Evolutionary conservation across 2,113 vertebrate species (phyloP), one percentile per base, ranked within the genome.

Genomic region (Phrynocephalus versicolor): DNA sequence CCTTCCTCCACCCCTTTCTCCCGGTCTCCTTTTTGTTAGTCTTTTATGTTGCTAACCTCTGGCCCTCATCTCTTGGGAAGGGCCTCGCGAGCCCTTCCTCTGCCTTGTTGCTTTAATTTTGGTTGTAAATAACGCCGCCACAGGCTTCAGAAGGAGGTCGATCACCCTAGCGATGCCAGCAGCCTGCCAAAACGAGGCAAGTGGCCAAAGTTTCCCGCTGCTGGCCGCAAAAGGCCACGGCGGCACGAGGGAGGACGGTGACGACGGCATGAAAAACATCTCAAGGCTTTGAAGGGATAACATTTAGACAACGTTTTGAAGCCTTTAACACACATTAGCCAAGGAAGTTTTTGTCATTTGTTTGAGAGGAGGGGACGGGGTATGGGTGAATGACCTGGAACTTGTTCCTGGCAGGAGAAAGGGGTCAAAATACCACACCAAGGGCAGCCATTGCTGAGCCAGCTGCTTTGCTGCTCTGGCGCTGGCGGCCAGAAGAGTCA

Each of bases 151-250:
- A 10, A 76, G 37, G 79, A 87, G 90, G 92, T 83, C 82, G 79
- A 87, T 83, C 2, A 6, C 72, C 62, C 86, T 64, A 91, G 92
- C 6, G 14, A 91, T 83, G 88, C 12, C 71, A 86, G 13, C 71
- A 89, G 77, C 41, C 37, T 87, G 0, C 0, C n/a, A 89, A 91
- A 90, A 64, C 57, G 79, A 89, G 62, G 84, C 90, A 67, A 71
- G 9, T 88, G 90, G 87, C 76, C 82, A 88, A 90, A 89, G 88
- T 85, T 89, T 62, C 27, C 33, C 84, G 71, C 39, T 88, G 84
- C 85, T 87, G 86, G 92, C 91, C 83, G 89, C 41, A 89, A 94
- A 65, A 95, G 93, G 90, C 93, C 92, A 92, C 79, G 23, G 30
- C 73, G 85, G 71, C 88, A 87, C 90, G 88, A 92, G 81, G 74